Base-by-base conservation (phyloP, 2,888 invertebrate genomes). In the Podabrus alpinus region DNA sequence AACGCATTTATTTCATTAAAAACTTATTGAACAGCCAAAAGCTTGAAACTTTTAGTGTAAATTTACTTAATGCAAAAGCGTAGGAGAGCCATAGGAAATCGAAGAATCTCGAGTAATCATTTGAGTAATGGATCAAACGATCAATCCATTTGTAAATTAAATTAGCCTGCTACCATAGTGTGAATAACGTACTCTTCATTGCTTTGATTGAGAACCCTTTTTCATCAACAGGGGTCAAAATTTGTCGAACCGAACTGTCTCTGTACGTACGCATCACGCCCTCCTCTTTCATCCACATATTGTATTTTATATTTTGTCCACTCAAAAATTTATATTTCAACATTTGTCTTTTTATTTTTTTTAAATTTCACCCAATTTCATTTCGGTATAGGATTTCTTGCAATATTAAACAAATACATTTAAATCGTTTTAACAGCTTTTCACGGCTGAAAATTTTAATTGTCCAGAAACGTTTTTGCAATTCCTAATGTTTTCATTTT, bases 191-290 rank as follows among this genome's bases (percentile, higher is more conserved):
- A 78, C 79, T 78, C 79, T 79, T 76, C 75, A 79, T 73, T 73
- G 76, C 75, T 72, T 78, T 79, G 79, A 79, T 79, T 78, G 79
- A 79, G 78, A 78, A 78, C 79, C 73, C 78, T 79, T 79, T 75
- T 77, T 76, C 77, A 78, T 76, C 78, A 74, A 69, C 77, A 76
- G 76, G 75, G 77, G 74, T 59, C 70, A 70, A 70, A 74, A 70
- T 59, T 67, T 70, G 24, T 66, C 59, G 61, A 66, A 70, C 66
- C 21, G 67, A 59, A 66, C 67, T 29, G 69, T 69, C 59, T 73
- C 72, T 68, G 25, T 66, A 64, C 69, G 29, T 29, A 64, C 69
- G 29, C 19, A 59, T 71, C 61, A 59, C 73, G 60, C 64, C 73
- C 67, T 59, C 71, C 75, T 76, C 73, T 78, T 79, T 66, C 75